These are phyloP conservation scores for Popillia japonica DNA, from an alignment of 1,140 invertebrate genomes.

Conservation along the genomic window DNA sequence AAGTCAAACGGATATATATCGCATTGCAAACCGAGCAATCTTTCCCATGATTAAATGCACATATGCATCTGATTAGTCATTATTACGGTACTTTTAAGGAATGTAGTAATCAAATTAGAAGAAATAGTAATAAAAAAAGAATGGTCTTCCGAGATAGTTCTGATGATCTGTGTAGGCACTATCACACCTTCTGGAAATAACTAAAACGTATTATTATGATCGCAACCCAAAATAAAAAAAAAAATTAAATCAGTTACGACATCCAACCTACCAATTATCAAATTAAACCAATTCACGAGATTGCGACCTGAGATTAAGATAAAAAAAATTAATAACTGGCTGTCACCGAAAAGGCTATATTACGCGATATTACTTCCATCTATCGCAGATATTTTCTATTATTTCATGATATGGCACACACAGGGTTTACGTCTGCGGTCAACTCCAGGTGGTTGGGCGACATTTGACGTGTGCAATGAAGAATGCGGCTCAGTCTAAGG, in stretches of 20 bases:
- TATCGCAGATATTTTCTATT: slow-evolving; percentile 14
- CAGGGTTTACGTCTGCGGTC: slow-evolving; percentile 28
- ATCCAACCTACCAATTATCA: too few species aligned
- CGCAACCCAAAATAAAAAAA: too few species aligned
- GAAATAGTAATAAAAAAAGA: not conserved
- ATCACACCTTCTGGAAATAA: too few species aligned
- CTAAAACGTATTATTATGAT: too few species aligned
- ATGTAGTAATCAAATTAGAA: too few species aligned
- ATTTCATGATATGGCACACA: not conserved
- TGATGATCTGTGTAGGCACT: too few species aligned
- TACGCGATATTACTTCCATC: not conserved
- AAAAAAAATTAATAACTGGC: not conserved
- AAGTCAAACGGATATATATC: too few species aligned
- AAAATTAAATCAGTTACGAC: too few species aligned
- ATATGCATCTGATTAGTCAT: too few species aligned
- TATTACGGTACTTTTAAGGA: too few species aligned
- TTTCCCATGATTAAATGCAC: too few species aligned
- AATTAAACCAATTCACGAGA: not conserved
- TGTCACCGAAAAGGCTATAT: not conserved
- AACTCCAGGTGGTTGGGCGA: slow-evolving; percentile 38
- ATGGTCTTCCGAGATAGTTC: not conserved
- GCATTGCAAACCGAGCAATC: too few species aligned
- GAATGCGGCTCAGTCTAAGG: slow-evolving; percentile 43
- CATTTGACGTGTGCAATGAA: slow-evolving; percentile 36
- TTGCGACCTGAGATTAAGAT: not conserved